These are phyloP conservation scores for Chaenogobius annularis DNA, from an alignment of 2,113 vertebrate genomes.

Conservation along the genomic window DNA sequence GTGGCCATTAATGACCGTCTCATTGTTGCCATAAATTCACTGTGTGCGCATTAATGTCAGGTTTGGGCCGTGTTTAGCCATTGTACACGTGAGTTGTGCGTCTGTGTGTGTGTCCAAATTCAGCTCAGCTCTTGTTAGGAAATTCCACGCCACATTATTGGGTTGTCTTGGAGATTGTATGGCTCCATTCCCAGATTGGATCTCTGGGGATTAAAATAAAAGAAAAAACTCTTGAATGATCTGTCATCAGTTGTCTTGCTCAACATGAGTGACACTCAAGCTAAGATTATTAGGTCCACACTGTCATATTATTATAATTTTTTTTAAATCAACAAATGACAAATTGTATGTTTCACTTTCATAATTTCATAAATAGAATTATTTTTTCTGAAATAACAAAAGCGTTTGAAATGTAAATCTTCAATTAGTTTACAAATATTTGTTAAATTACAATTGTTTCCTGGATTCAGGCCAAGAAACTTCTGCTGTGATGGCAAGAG, in stretches of 20 bases:
- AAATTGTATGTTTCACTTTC: not conserved
- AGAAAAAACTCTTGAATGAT: constrained; percentile 62
- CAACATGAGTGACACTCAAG: constrained; percentile 53
- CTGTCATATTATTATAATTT: constrained; percentile 35
- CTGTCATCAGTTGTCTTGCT: constrained; percentile 61
- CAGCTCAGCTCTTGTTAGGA: constrained; percentile 67
- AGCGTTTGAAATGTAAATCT: constrained; percentile 12
- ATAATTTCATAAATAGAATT: not conserved
- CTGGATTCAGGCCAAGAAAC: constrained; percentile 56
- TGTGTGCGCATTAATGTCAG: constrained; percentile 46
- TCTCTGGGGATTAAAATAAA: constrained; percentile 61
- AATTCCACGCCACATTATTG: constrained; percentile 73
- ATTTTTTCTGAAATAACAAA: not conserved
- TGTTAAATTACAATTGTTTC: constrained; percentile 2
- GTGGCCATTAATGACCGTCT: constrained; percentile 39
- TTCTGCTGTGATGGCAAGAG: constrained; percentile 44
- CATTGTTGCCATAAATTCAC: constrained; percentile 38
- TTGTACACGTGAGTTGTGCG: constrained; percentile 40
- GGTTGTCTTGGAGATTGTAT: constrained; percentile 69
- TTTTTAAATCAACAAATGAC: constrained; percentile 20
- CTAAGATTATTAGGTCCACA: constrained; percentile 48
- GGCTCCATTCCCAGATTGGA: constrained; percentile 72
- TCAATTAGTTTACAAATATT: constrained; percentile 22
- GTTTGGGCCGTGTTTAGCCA: constrained; percentile 27
- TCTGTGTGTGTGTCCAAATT: constrained; percentile 50